phyloP scores from a whole-genome alignment of 2,113 vertebrate genomes.

The Onychostoma macrolepis region DNA sequence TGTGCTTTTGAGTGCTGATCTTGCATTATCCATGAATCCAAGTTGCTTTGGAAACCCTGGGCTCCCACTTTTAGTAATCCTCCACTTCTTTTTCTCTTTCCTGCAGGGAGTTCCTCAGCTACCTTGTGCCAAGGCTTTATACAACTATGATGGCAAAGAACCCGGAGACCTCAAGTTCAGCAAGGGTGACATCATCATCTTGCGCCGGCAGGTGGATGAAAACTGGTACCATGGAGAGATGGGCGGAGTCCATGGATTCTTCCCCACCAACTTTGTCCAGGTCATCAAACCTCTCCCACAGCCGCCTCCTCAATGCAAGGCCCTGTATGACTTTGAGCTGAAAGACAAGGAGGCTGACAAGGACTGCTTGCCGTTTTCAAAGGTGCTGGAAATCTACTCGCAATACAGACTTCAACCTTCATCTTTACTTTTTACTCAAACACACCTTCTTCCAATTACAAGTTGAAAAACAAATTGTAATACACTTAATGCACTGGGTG shows the following conservation, averaged over 20 bases:
- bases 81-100: neutral
- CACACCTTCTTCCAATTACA: neutral
- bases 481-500: neutral
- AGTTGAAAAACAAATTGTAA: neutral
- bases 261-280: conserved; percentile 98
- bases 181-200: conserved; percentile 96
- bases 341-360: conserved; percentile 99
- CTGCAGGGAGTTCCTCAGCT: conserved; percentile 90
- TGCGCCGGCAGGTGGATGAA: conserved; percentile 97
- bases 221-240: conserved; percentile 99
- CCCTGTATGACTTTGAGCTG: conserved; percentile 98
- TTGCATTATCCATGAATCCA: conserved; percentile 58
- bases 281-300: conserved; percentile 97
- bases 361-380: conserved; percentile 96
- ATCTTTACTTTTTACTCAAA: neutral
- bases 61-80: conserved; percentile 17
- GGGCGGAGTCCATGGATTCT: conserved; percentile 94
- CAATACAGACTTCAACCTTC: neutral
- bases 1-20: conserved; percentile 47
- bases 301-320: conserved; percentile 97
- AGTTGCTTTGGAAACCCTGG: conserved; percentile 32
- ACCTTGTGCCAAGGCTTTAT: conserved; percentile 97
- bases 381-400: conserved; percentile 75
- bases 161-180: conserved; percentile 96
- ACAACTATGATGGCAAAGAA: conserved; percentile 98